Conservation (phyloP, 30 jellyfish, hydroid and myxozoan genomes). For the Clytia hemisphaerica region DNA sequence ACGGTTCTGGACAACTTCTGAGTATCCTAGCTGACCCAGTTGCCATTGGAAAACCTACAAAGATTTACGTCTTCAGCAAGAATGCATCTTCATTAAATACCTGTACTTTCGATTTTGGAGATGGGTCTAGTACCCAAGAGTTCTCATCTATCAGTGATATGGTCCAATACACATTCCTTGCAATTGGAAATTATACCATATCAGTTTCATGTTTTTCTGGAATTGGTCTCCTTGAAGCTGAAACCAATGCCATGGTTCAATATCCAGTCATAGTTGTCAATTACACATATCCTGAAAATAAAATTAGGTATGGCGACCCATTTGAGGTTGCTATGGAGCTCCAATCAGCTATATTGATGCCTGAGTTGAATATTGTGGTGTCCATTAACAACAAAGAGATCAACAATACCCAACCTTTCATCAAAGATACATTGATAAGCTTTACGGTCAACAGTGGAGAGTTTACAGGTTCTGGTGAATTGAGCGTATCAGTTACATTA, state of each 20-base stretch:
- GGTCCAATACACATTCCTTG: neutral
- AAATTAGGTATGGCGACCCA: slow-evolving; percentile 15
- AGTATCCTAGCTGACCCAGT: slow-evolving; percentile 6
- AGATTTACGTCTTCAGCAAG: slow-evolving; percentile 7
- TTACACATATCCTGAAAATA: neutral
- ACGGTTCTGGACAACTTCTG: neutral
- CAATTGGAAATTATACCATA: slow-evolving; percentile 3
- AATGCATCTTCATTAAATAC: neutral
- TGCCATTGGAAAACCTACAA: neutral
- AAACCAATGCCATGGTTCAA: slow-evolving; percentile 13
- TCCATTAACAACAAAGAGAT: neutral
- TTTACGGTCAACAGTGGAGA: neutral
- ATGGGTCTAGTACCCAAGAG: neutral
- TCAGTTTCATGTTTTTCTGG: neutral
- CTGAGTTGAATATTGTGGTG: neutral
- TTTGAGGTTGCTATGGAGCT: neutral
- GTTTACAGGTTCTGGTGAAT: neutral
- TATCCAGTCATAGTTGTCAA: neutral
- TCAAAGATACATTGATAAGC: neutral
- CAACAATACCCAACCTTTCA: neutral
- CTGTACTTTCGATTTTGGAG: slow-evolving; percentile 8
- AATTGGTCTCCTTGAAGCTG: neutral
- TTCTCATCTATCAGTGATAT: neutral
- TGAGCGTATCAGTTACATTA: neutral
- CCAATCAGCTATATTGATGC: neutral